Evolutionary conservation across 2,797 vertebrate species (phyloP).

Genomic region (Brachyrhaphis roseni): DNA sequence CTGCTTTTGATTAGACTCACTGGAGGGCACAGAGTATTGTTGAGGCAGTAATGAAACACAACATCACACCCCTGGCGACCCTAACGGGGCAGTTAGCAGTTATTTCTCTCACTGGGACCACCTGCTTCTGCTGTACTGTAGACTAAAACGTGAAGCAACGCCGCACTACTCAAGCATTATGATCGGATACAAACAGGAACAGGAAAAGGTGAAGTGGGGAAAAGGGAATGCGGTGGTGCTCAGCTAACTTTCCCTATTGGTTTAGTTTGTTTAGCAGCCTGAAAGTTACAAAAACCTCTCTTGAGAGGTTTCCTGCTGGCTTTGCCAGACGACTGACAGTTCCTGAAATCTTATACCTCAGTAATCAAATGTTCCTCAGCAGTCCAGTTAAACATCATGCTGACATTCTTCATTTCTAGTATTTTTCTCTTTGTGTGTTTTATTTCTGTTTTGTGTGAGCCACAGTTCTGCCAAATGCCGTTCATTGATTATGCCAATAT

Average conservation of each 20-base stretch:
- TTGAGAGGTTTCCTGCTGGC: slow-evolving; percentile 36
- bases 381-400: slow-evolving; percentile 42
- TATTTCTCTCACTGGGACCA: slow-evolving; percentile 43
- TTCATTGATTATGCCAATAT: slow-evolving; percentile 30
- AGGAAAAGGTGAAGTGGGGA: slow-evolving; percentile 4
- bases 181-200: slow-evolving; percentile 17
- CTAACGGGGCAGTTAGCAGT: slow-evolving; percentile 34
- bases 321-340: slow-evolving; percentile 31
- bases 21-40: slow-evolving; percentile 17
- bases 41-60: slow-evolving; percentile 41
- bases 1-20: slow-evolving; percentile 47
- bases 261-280: slow-evolving; percentile 19
- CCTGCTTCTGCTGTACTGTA: slow-evolving; percentile 48
- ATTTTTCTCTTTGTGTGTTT: slow-evolving; percentile 19
- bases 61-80: slow-evolving; percentile 31
- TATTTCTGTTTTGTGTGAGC: slow-evolving; percentile 16
- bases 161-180: slow-evolving; percentile 25
- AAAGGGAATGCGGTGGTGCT: slow-evolving; percentile 10
- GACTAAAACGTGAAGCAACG: slow-evolving; percentile 28
- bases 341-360: slow-evolving; percentile 75
- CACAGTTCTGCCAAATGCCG: slow-evolving; percentile 49
- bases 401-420: slow-evolving; percentile 29
- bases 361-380: slow-evolving; percentile 63
- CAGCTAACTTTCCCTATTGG: slow-evolving; percentile 18
- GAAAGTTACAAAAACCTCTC: slow-evolving; percentile 56